Conservation (phyloP, 2,113 vertebrate species). For the Nycticryphes semicollaris region DNA sequence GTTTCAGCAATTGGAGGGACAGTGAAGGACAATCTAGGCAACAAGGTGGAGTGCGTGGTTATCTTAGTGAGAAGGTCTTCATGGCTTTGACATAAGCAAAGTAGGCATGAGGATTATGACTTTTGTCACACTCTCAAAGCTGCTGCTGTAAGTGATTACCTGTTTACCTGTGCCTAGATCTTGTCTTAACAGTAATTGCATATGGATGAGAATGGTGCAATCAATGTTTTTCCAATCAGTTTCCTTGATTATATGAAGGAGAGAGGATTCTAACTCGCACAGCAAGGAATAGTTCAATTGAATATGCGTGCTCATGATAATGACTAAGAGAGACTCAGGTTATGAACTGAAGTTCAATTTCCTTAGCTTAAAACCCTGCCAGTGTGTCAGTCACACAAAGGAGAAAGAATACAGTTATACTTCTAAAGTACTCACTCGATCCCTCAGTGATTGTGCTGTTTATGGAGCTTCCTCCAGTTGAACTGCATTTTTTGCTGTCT, state of each 20-base stretch:
- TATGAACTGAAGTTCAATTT: neutral
- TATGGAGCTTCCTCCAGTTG: conserved; percentile 81
- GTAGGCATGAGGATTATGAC: neutral
- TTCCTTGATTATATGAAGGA: neutral
- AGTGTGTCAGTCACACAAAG: neutral
- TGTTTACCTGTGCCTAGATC: neutral
- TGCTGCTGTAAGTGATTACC: neutral
- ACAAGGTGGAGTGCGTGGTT: neutral
- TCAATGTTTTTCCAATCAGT: neutral
- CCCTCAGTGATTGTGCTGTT: conserved; percentile 86
- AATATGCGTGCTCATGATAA: neutral
- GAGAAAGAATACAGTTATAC: neutral
- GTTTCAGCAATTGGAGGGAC: neutral
- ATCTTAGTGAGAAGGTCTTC: neutral
- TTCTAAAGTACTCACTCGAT: conserved; percentile 74
- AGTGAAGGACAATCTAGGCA: neutral
- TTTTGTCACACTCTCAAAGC: neutral
- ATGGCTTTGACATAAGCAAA: neutral
- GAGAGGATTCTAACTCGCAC: neutral
- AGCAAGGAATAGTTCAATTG: neutral
- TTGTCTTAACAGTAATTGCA: neutral
- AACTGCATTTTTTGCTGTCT: conserved; percentile 84
- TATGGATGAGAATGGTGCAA: neutral
- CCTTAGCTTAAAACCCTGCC: neutral
- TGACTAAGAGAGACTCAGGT: neutral